Evolutionary conservation across 2,888 invertebrate genomes (phyloP).

Genomic region (Dugesia japonica): DNA sequence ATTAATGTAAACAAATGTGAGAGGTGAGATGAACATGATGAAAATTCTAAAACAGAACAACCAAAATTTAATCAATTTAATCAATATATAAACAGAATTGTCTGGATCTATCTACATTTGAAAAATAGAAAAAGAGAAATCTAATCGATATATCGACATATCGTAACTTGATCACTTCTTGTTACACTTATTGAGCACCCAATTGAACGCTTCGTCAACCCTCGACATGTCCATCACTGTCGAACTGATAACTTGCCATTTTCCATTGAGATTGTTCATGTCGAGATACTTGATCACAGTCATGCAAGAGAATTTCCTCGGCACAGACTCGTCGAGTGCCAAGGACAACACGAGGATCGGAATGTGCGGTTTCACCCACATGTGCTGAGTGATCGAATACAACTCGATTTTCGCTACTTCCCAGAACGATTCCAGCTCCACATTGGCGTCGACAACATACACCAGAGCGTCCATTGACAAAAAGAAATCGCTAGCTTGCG

Average conservation of each 20-base stretch:
- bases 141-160: too few relatives aligned
- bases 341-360: constrained; percentile 28
- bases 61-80: too few relatives aligned
- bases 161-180: neutral
- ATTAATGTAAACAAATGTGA: too few relatives aligned
- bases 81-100: too few relatives aligned
- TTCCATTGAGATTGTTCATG: constrained; percentile 20
- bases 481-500: neutral
- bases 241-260: constrained; percentile 27
- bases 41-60: too few relatives aligned
- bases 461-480: constrained; percentile 20
- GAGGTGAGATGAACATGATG: too few relatives aligned
- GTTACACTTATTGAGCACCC: neutral
- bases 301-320: constrained; percentile 17
- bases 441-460: constrained; percentile 20
- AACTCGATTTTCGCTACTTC: constrained; percentile 22
- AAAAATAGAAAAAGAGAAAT: too few relatives aligned
- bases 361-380: constrained; percentile 23
- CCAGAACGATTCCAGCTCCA: neutral
- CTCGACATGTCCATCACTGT: neutral
- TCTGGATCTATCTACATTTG: too few relatives aligned
- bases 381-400: neutral
- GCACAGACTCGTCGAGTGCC: constrained; percentile 1
- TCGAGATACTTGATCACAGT: constrained; percentile 14
- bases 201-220: constrained; percentile 2